Evolutionary conservation across 2,113 vertebrate genomes (phyloP).

Genomic region (Petrocephalus microphthalmus): DNA sequence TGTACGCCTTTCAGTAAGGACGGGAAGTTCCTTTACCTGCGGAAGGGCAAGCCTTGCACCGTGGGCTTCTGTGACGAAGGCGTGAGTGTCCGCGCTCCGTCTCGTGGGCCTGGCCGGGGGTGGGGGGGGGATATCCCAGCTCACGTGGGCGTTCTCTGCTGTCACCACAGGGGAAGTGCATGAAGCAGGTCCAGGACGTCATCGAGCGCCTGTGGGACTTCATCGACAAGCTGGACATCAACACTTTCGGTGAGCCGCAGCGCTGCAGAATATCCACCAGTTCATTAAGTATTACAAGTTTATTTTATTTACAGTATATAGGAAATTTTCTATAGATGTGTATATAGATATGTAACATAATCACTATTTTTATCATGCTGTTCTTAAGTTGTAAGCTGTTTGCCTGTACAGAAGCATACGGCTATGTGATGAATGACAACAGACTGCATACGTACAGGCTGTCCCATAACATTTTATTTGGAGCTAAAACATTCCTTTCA

Average conservation of each 20-base stretch:
- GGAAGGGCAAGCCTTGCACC: constrained; percentile 93
- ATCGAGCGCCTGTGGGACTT: constrained; percentile 97
- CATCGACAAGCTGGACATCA: constrained; percentile 96
- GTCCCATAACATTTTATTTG: neutral
- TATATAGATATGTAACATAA: neutral
- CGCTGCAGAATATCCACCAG: neutral
- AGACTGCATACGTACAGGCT: neutral
- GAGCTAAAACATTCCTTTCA: neutral
- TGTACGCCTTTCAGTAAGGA: constrained; percentile 63
- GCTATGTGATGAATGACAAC: neutral
- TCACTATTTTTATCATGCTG: neutral
- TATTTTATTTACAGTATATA: neutral
- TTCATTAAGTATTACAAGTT: neutral
- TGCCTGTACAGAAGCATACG: too few relatives aligned
- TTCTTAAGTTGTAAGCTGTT: too few relatives aligned
- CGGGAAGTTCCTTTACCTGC: constrained; percentile 67
- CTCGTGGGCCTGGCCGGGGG: neutral
- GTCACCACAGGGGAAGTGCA: constrained; percentile 80
- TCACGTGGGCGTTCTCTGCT: neutral
- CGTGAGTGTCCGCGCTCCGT: constrained; percentile 57
- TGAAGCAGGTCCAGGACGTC: constrained; percentile 95
- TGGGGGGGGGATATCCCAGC: neutral
- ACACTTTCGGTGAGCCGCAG: constrained; percentile 78
- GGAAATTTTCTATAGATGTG: neutral
- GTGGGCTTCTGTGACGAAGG: constrained; percentile 87